Base-by-base conservation (phyloP, 2,888 invertebrate genomes). In the Ophioninae sp. region DNA sequence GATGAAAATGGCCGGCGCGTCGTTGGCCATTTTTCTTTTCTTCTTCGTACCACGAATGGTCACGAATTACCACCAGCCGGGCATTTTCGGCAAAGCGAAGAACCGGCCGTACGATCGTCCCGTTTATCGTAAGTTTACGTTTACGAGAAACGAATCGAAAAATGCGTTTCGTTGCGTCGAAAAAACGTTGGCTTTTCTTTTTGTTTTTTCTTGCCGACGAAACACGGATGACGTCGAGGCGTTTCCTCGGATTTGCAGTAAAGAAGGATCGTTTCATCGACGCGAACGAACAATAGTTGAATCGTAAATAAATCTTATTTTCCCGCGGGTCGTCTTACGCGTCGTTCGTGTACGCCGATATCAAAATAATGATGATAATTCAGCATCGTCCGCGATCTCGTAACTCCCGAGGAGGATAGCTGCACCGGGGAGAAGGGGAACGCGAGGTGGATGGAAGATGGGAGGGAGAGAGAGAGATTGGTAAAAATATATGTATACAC, bases 311-410 rank as follows among this genome's bases (percentile, higher is more conserved):
- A 67, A 56, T 57, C 50, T 76, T 57, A 57, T 68, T 62, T 72
- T 73, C 76, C 80, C 80, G 80, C 76, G 83, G n/a, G 76, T 68
- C 20, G 7, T 50, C 69, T 37, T 62, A 41, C 44, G 59, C 65
- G 76, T 79, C 70, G 81, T 79, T 57, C 59, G 50, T 39, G 73
- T 81, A 84, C 79, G 81, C 81, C 79, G 76, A 84, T 84, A 81
- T 76, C 79, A 76, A 84, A 81, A 84, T 84, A 84, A 84, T 84
- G 84, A 84, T 84, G 81, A 84, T 84, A 84, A 84, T 81, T 72
- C 81, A 84, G 79, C 62, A 79, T 76, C 81, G 81, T 81, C 73
- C 50, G 81, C 76, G 76, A 78, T 84, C 84, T 79, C 84, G 84
- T 84, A 84, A 84, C 84, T 84, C 61, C 79, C 79, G 72, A 76